These are phyloP conservation scores for Heliornis fulica DNA, from an alignment of 2,113 vertebrate species.

Conservation along the genomic window DNA sequence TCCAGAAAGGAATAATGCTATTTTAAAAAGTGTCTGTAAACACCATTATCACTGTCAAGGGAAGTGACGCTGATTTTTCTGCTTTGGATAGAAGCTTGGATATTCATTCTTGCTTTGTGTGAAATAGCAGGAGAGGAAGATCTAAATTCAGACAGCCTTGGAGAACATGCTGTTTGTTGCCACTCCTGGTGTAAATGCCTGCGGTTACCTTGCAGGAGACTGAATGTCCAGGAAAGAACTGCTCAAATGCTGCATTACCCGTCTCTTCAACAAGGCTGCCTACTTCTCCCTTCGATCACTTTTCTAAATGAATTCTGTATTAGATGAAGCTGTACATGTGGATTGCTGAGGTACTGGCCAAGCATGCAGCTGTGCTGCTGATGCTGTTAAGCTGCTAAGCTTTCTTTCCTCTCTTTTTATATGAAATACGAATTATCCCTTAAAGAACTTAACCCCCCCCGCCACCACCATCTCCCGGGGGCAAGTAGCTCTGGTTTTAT, in stretches of 20 bases:
- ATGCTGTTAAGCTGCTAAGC: not conserved
- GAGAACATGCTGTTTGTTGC: not conserved
- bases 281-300: not conserved
- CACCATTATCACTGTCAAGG: not conserved
- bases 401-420: conserved; percentile 1
- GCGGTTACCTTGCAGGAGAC: not conserved
- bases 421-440: not conserved
- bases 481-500: conserved; percentile 20
- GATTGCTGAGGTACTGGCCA: not conserved
- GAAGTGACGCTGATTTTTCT: not conserved
- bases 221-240: not conserved
- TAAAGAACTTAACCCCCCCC: not conserved
- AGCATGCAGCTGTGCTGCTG: not conserved
- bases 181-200: not conserved
- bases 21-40: not conserved
- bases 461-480: not conserved
- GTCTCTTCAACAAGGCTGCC: not conserved
- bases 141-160: not conserved
- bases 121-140: not conserved
- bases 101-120: not conserved
- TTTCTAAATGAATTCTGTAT: not conserved
- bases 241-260: conserved; percentile 24
- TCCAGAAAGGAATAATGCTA: not conserved
- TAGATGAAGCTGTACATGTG: not conserved
- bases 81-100: not conserved